These are phyloP conservation scores for Scaptomyza cyrtandrae DNA, from an alignment of 2,888 invertebrate species.

Conservation along the genomic window DNA sequence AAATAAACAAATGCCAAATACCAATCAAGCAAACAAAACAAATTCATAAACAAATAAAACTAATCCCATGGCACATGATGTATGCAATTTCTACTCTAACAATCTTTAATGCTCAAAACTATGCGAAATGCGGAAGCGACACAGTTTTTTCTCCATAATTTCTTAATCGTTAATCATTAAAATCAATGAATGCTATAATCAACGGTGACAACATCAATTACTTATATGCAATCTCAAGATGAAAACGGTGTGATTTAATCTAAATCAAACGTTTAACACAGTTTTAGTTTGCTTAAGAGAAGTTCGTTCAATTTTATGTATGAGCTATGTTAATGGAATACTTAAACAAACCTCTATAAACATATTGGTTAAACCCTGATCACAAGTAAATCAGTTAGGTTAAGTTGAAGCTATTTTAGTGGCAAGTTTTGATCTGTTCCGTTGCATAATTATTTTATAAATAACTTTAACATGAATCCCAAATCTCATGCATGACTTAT, in stretches of 20 bases:
- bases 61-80: slow-evolving; percentile 29
- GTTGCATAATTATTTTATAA: no score
- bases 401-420: no score
- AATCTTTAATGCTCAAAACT: slow-evolving; percentile 25
- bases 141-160: slow-evolving; percentile 31
- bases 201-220: background rate
- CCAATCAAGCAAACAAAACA: slow-evolving; percentile 22
- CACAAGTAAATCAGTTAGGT: no score
- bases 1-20: slow-evolving; percentile 28
- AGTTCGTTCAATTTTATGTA: no score
- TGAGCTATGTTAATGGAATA: no score
- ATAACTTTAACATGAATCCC: no score
- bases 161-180: slow-evolving; percentile 17
- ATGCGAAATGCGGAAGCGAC: slow-evolving; percentile 65
- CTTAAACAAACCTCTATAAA: no score
- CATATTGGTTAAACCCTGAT: no score
- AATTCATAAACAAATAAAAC: background rate
- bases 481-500: no score
- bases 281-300: background rate
- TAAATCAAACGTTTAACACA: background rate
- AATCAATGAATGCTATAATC: background rate
- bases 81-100: slow-evolving; percentile 7
- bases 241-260: background rate
- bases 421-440: no score
- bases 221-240: background rate